These are phyloP conservation scores for Apteryx mantelli DNA, from an alignment of 2,113 vertebrate species.

Conservation along the genomic window DNA sequence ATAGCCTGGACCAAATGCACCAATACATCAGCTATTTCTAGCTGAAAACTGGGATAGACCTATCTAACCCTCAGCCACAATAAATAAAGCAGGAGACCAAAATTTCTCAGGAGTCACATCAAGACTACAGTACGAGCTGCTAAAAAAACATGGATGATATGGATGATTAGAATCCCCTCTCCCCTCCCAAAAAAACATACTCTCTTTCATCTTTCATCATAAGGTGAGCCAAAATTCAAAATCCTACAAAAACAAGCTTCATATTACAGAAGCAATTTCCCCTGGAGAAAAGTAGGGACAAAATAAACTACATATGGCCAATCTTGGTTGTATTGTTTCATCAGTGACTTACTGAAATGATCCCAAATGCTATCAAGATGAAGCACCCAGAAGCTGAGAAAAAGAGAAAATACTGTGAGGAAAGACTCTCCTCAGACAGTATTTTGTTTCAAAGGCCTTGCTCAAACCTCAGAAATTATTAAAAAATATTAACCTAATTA, in stretches of 20 bases:
- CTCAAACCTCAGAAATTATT: background rate
- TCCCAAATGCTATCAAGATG: background rate
- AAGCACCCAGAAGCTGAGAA: background rate
- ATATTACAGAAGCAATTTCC: background rate
- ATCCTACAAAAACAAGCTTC: background rate
- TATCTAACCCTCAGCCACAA: background rate
- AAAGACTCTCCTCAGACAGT: background rate
- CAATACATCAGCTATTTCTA: background rate
- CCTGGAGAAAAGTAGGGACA: background rate
- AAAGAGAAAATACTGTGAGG: background rate
- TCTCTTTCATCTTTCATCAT: background rate
- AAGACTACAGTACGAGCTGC: background rate
- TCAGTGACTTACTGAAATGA: background rate
- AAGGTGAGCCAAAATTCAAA: background rate
- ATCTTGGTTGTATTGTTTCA: background rate
- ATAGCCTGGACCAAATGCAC: background rate
- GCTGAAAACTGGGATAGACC: background rate
- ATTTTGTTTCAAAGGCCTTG: background rate
- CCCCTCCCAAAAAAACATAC: no score
- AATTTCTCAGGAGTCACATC: background rate
- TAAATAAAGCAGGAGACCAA: background rate
- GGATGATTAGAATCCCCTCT: background rate
- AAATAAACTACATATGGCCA: background rate
- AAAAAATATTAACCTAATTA: background rate
- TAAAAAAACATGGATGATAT: background rate